These are phyloP conservation scores for Apistogramma diplotaenia DNA, from an alignment of 2,113 vertebrate species.

Conservation along the genomic window DNA sequence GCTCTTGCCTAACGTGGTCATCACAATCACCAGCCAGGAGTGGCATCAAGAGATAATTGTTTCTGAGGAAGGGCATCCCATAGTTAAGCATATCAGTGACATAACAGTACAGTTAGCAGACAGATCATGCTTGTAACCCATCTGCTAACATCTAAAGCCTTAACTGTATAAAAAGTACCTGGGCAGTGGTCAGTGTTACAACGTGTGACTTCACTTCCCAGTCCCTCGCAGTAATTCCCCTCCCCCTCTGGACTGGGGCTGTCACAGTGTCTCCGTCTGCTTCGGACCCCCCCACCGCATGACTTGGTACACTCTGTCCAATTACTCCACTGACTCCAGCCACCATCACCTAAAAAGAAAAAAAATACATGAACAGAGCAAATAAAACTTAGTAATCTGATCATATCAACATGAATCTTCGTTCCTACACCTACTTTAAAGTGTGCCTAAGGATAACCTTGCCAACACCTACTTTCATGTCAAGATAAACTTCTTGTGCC, in stretches of 20 bases:
- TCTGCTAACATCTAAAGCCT: background rate
- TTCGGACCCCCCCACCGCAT: slow-evolving; percentile 84
- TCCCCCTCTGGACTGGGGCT: slow-evolving; percentile 75
- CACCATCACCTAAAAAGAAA: slow-evolving; percentile 74
- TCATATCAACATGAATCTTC: background rate
- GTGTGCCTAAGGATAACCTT: too few species aligned
- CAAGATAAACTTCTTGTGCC: background rate
- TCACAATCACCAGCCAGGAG: background rate
- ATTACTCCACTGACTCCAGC: slow-evolving; percentile 82
- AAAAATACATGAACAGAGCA: background rate
- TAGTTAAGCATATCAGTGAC: background rate
- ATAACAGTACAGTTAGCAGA: background rate
- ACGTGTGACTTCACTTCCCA: slow-evolving; percentile 66
- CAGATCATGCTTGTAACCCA: background rate
- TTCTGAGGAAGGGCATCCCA: background rate
- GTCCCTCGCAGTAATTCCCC: slow-evolving; percentile 86
- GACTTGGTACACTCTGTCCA: slow-evolving; percentile 86
- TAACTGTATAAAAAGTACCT: slow-evolving; percentile 63
- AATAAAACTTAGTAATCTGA: background rate
- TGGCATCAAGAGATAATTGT: too few species aligned
- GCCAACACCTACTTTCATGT: background rate
- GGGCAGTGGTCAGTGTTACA: slow-evolving; percentile 80
- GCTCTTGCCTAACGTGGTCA: background rate
- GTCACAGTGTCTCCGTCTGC: slow-evolving; percentile 78
- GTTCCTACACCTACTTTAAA: background rate